Evolutionary conservation across 2,888 invertebrate genomes (phyloP), one percentile per base, ranked within the genome.

Genomic region (Lepeophtheirus nordmannii): DNA sequence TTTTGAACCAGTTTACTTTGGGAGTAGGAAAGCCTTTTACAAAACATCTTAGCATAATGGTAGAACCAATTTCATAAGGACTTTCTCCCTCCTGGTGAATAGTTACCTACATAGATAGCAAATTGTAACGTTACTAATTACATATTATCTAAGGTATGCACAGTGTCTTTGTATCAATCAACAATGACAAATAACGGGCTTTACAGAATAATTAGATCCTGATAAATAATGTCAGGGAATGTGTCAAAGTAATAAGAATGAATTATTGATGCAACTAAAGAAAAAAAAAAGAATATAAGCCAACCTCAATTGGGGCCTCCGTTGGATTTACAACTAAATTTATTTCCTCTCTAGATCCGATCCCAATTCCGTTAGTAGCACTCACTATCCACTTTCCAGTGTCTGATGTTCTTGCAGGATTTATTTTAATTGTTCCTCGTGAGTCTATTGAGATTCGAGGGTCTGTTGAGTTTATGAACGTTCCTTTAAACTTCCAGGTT

Each of bases 301-400:
- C 2, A 46, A 46, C 53, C 53, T 17, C 17, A 17, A 46, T 46
- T 14, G 53, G 53, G 53, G 53, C 53, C 17, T 46, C 53, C 5
- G 53, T n/a, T 14, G 53, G 53, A 46, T 46, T 46, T 14, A 46
- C 53, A 17, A 8, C 8, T 8, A 46, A 46, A 14, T n/a, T 46
- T n/a, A 46, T 46, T 17, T 46, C 53, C 8, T 46, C 53, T 30
- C 8, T n/a, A 17, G 53, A 17, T 8, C 14, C 53, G 1, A 46
- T 46, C 8, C 53, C 53, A 46, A 46, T 46, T 17, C 53, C 53
- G 8, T 46, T 46, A 5, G 14, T 17, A n/a, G 53, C 53, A 14
- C 17, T 46, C 53, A 46, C 53, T 14, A 46, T 46, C 53, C 53
- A 46, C 53, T 46, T 46, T 5, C 53, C 53, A n/a, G 53, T n/a